Evolutionary conservation across 23 tunicate species (phyloP).

Genomic region (Ascidia mentula): DNA sequence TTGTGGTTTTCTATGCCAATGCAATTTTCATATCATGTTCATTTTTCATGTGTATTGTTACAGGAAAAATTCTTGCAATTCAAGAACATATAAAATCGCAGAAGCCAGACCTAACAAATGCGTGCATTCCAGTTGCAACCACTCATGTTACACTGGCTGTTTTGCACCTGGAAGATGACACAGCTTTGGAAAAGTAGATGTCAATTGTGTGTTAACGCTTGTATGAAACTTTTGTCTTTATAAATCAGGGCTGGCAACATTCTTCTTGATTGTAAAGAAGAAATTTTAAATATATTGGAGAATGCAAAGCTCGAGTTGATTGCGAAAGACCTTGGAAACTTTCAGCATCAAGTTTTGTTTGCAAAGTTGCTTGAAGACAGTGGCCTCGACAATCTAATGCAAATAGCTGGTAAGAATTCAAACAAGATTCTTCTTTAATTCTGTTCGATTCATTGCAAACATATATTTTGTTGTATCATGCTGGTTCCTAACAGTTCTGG

Average conservation of each 20-base stretch:
- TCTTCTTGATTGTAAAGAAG: not conserved
- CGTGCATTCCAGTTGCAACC: conserved; percentile 22
- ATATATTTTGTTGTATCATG: not conserved
- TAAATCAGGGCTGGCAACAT: conserved; percentile 4
- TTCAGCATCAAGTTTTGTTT: conserved; percentile 28
- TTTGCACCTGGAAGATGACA: conserved; percentile 13
- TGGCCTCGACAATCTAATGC: not conserved
- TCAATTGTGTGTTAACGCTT: no score
- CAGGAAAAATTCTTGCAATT: conserved; percentile 35
- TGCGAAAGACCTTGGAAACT: conserved; percentile 24
- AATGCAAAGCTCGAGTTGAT: not conserved
- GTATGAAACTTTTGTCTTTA: no score
- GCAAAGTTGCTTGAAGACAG: not conserved
- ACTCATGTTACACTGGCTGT: conserved; percentile 38
- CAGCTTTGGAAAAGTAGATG: not conserved
- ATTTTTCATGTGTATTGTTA: not conserved
- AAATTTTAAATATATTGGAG: conserved; percentile 7
- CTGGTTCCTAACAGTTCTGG: no score
- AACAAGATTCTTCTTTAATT: not conserved
- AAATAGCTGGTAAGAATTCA: not conserved
- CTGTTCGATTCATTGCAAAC: not conserved
- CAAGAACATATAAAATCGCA: conserved; percentile 14
- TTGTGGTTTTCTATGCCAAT: not conserved
- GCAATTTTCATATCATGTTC: not conserved
- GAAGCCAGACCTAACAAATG: not conserved